Evolutionary conservation across 2,113 vertebrate genomes (phyloP).

Genomic region (Cyprinus carpio): DNA sequence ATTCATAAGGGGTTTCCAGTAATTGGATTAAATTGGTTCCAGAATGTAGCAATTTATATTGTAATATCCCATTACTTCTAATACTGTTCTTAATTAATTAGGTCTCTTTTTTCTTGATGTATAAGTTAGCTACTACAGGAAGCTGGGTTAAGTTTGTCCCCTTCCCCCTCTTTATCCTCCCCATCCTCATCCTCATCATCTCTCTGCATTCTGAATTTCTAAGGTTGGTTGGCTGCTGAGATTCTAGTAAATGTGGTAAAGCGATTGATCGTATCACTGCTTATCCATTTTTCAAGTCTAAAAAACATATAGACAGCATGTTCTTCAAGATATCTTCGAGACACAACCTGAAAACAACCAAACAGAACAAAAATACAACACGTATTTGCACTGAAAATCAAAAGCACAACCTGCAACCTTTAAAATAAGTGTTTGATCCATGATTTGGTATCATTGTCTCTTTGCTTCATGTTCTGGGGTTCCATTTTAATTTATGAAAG

Average conservation of each 20-base stretch:
- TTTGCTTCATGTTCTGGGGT: constrained; percentile 49
- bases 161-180: constrained; percentile 35
- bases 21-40: constrained; percentile 89
- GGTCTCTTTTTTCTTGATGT: constrained; percentile 74
- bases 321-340: background rate
- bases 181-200: background rate
- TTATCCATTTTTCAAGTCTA: background rate
- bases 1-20: constrained; percentile 84
- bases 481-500: constrained; percentile 70
- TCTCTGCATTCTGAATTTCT: background rate
- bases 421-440: background rate
- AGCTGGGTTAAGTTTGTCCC: constrained; percentile 54
- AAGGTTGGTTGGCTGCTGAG: background rate
- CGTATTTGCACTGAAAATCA: background rate
- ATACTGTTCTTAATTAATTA: constrained; percentile 87
- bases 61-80: constrained; percentile 86
- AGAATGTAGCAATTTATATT: constrained; percentile 89
- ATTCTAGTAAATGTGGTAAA: background rate
- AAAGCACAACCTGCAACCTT: background rate
- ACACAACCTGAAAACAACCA: background rate
- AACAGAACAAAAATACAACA: background rate
- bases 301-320: background rate
- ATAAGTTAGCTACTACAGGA: constrained; percentile 60
- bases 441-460: constrained; percentile 55
- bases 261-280: background rate